These are phyloP conservation scores for Acanthosepion lycidas DNA, from an alignment of 2,888 invertebrate species.

Conservation along the genomic window DNA sequence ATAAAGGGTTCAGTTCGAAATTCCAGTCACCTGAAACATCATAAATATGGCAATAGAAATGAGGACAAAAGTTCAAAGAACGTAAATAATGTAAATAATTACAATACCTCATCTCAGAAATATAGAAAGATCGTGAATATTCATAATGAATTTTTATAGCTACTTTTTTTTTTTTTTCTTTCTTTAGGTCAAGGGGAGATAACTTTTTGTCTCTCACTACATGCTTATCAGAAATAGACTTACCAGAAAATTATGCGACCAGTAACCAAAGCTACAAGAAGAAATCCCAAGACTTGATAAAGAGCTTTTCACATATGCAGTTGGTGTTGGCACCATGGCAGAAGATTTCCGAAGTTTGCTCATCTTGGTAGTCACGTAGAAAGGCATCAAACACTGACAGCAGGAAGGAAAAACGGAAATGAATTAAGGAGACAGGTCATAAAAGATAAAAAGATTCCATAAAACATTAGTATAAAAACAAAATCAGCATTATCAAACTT, in stretches of 20 bases:
- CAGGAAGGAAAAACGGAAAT: conserved; percentile 76
- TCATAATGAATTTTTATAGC: no score
- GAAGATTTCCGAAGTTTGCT: conserved; percentile 67
- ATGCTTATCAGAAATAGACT: conserved; percentile 47
- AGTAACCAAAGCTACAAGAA: conserved; percentile 70
- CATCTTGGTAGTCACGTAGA: conserved; percentile 89
- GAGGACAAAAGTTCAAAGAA: no score
- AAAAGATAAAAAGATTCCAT: no score
- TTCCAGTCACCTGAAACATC: no score
- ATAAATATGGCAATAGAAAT: no score
- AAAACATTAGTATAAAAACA: neutral
- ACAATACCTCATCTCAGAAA: no score
- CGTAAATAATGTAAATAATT: no score
- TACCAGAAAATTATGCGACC: conserved; percentile 72
- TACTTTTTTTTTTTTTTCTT: no score
- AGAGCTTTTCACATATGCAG: conserved; percentile 69
- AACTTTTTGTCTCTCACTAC: no score
- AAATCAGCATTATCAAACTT: neutral
- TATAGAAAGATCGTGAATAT: no score
- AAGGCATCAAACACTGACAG: conserved; percentile 88
- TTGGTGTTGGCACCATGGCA: conserved; percentile 71
- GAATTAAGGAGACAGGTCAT: neutral
- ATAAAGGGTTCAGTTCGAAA: no score
- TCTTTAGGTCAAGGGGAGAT: no score
- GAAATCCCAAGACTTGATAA: conserved; percentile 71